These are phyloP conservation scores for Rhinolophus sinicus DNA, from an alignment of 2,113 vertebrate genomes.

Conservation along the genomic window DNA sequence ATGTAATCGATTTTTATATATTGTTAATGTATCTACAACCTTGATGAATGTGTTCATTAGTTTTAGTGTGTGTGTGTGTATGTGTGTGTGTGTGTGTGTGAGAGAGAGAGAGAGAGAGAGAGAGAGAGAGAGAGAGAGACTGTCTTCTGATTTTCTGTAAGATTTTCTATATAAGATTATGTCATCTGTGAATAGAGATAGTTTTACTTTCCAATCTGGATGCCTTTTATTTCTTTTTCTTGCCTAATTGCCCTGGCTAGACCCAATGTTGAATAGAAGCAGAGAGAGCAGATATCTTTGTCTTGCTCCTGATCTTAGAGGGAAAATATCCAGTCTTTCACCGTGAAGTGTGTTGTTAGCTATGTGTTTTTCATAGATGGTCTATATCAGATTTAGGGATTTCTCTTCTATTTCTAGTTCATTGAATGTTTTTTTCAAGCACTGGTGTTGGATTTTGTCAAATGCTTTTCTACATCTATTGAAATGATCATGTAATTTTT, in stretches of 20 bases:
- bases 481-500: background rate
- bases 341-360: background rate
- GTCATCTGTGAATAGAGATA: background rate
- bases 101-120: no score
- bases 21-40: background rate
- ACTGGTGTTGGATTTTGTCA: background rate
- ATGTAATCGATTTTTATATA: background rate
- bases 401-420: background rate
- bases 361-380: background rate
- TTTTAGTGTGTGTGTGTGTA: background rate
- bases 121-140: no score
- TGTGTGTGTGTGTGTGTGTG: background rate
- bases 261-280: background rate
- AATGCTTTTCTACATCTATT: background rate
- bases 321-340: background rate
- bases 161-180: background rate
- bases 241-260: background rate
- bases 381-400: background rate
- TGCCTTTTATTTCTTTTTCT: background rate
- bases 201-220: background rate
- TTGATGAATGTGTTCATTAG: background rate
- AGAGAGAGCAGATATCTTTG: background rate
- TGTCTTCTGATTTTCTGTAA: background rate
- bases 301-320: background rate
- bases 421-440: background rate